These are phyloP conservation scores for Aythya fuligula DNA, from an alignment of 2,797 vertebrate genomes.

Conservation along the genomic window DNA sequence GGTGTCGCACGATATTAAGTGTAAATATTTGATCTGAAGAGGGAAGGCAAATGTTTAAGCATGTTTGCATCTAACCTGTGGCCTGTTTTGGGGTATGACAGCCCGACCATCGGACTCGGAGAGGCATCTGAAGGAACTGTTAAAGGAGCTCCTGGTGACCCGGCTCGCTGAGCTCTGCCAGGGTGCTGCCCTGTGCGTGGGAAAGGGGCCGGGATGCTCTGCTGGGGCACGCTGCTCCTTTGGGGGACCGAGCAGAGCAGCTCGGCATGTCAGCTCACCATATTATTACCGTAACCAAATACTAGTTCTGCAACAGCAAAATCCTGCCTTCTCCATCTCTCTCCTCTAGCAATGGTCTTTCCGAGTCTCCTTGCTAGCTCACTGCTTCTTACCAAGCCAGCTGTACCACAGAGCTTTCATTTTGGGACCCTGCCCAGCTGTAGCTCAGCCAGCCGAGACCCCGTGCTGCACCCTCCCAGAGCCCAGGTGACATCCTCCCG, in stretches of 20 bases:
- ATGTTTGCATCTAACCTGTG: background rate
- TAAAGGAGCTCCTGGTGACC: background rate
- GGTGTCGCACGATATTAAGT: background rate
- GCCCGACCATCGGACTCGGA: background rate
- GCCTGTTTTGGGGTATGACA: background rate
- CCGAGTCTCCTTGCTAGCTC: background rate
- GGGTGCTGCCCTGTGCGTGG: background rate
- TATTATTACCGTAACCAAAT: background rate
- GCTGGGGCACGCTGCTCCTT: background rate
- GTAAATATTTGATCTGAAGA: constrained; percentile 1
- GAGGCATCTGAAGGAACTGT: background rate
- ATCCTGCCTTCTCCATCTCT: background rate
- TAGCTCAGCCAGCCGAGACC: background rate
- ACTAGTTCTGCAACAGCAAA: background rate
- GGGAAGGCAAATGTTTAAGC: background rate
- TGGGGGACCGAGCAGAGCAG: background rate
- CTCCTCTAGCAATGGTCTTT: background rate
- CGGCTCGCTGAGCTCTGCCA: background rate
- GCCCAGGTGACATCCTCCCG: background rate
- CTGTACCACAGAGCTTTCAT: constrained; percentile 32
- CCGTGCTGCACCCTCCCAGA: background rate
- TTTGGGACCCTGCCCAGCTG: background rate
- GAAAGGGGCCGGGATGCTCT: background rate
- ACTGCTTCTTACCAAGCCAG: background rate
- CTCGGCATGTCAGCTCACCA: rapidly evolving